Evolutionary conservation across 2,888 invertebrate species (phyloP).

Genomic region (Dryadula phaetusa): DNA sequence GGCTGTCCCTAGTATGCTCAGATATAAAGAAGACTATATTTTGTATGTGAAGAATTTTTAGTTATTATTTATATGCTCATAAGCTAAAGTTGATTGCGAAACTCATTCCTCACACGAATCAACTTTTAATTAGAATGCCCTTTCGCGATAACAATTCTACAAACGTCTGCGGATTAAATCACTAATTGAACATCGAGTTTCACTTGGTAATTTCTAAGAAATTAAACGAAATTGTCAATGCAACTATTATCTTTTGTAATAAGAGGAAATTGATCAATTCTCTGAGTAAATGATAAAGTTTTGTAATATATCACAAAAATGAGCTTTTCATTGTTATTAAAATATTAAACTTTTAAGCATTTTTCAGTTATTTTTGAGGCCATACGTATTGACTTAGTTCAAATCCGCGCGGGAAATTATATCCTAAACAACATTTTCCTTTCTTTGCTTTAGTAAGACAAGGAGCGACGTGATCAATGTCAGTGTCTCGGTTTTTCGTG

Average conservation of each 20-base stretch:
- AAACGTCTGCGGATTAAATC: constrained; percentile 32
- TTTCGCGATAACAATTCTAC: constrained; percentile 50
- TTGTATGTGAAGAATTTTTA: background rate
- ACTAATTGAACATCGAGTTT: constrained; percentile 32
- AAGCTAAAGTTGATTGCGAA: constrained; percentile 52
- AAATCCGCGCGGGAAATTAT: no score
- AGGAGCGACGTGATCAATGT: no score
- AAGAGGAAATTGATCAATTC: background rate
- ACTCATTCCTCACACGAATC: constrained; percentile 55
- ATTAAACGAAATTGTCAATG: constrained; percentile 18
- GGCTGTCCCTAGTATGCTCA: no score
- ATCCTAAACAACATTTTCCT: no score
- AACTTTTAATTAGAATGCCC: constrained; percentile 60
- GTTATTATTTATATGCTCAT: background rate
- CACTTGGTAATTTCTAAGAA: constrained; percentile 13
- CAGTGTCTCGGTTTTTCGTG: no score
- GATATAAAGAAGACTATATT: no score
- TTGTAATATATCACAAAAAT: no score
- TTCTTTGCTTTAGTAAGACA: no score
- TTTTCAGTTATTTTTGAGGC: no score
- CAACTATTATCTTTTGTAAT: background rate
- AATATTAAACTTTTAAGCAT: no score
- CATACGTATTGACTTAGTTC: no score
- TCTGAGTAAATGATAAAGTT: background rate
- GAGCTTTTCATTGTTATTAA: no score